Evolutionary conservation across 2,113 vertebrate species (phyloP), one percentile per base, ranked within the genome.

Genomic region (Jaculus jaculus): DNA sequence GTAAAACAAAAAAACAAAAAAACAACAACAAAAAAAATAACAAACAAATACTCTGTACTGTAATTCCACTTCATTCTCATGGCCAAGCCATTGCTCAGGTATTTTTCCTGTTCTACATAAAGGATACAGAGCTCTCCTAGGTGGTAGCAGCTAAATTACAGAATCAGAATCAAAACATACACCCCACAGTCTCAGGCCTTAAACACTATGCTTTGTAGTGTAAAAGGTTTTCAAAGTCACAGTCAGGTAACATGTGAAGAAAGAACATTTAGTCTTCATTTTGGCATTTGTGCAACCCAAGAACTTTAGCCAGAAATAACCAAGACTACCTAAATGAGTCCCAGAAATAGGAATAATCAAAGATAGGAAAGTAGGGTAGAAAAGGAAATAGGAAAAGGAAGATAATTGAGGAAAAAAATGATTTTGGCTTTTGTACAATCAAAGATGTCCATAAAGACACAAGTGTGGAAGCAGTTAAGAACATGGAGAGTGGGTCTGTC

Each of bases 161-260:
- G 18, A 68, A 75, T 91, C 58, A 37, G n/a, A 66, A 9, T 39
- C n/a, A 63, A 63, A 84, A 82, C n/a, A 69, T 3, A 34, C 28
- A 26, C 60, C 71, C 30, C 51, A 91, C 30, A 87, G 47, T 63
- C 39, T 94, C 3, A 58, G 24, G 11, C 73, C 75, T 82, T 77
- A 95, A 37, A 65, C 21, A 81, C 9, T 82, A 80, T 65, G 8
- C 54, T 37, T 16, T 74, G 32, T 34, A 13, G 16, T 65, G 87
- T 18, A 79, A 24, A 79, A 63, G 73, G 63, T 94, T 42, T 85
- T 72, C 66, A 96, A 93, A 94, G 58, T 17, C 54, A 73, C 77
- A 82, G 23, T 47, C 34, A 84, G 30, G 11, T 1, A 91, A 82
- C 34, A 65, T 23, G 24, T 26, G 47, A 37, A 80, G 69, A 34